Conservation (phyloP, 2,797 vertebrate species). For the Poeciliopsis presidionis region DNA sequence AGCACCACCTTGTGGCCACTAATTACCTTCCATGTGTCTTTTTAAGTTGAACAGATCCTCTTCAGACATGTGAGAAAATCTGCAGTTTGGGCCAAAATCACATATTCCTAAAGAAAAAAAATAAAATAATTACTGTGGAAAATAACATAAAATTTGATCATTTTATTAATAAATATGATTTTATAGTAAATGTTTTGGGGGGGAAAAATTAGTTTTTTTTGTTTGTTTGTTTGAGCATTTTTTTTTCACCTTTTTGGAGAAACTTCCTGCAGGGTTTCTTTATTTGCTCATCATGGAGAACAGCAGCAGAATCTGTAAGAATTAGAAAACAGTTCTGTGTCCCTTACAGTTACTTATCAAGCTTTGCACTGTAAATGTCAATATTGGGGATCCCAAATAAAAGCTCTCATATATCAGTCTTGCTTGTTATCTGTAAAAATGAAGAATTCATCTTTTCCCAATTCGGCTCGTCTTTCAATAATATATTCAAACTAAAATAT, state of each 20-base stretch:
- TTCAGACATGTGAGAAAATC: slow-evolving; percentile 95
- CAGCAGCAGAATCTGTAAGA: slow-evolving; percentile 85
- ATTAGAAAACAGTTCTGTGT: neutral
- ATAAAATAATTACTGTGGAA: neutral
- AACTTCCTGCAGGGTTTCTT: slow-evolving; percentile 96
- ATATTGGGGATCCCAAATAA: neutral
- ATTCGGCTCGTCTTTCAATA: neutral
- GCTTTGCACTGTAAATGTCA: neutral
- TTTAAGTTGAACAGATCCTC: slow-evolving; percentile 85
- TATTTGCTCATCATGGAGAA: slow-evolving; percentile 90
- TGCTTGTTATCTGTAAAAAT: neutral
- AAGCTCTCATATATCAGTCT: neutral
- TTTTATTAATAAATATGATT: neutral
- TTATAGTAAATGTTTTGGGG: too few relatives aligned
- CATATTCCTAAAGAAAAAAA: slow-evolving; percentile 85
- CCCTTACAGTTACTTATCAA: neutral
- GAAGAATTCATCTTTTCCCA: neutral
- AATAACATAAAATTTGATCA: neutral
- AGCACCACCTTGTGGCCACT: slow-evolving; percentile 39
- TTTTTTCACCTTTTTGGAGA: slow-evolving; percentile 86
- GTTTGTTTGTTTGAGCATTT: too few relatives aligned
- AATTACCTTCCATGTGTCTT: slow-evolving; percentile 87
- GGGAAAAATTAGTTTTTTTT: too few relatives aligned
- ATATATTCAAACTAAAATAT: neutral
- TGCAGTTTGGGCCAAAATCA: slow-evolving; percentile 91